Evolutionary conservation across 2,888 invertebrate genomes (phyloP).

Genomic region (Parnassius smintheus): DNA sequence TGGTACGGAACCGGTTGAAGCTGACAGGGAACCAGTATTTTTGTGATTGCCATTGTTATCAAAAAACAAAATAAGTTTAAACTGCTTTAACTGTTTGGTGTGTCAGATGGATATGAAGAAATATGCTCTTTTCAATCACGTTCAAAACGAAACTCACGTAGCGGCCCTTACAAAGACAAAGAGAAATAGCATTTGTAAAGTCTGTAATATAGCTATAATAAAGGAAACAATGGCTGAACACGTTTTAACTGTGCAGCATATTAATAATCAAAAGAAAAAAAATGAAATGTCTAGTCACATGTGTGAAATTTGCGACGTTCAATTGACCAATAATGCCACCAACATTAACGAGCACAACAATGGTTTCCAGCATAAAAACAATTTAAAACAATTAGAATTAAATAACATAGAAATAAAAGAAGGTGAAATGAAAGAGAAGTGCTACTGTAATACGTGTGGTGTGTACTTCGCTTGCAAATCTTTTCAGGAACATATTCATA

Average conservation of each 20-base stretch:
- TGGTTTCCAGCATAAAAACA: conserved; percentile 8
- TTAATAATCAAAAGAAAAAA: neutral
- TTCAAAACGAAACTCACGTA: neutral
- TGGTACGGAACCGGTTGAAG: conserved; percentile 4
- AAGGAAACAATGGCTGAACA: neutral
- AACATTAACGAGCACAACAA: conserved; percentile 2
- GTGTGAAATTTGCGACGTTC: neutral
- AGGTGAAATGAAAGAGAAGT: neutral
- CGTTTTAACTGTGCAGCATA: neutral
- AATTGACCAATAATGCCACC: neutral
- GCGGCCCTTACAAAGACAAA: neutral
- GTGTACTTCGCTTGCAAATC: neutral
- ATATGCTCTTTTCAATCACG: neutral
- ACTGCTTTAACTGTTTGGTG: neutral
- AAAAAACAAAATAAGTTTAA: conserved; percentile 7
- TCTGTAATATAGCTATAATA: neutral
- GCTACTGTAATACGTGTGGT: conserved; percentile 14
- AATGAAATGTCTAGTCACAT: neutral
- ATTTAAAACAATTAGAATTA: neutral
- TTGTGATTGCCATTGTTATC: conserved; percentile 10
- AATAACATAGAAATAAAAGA: neutral
- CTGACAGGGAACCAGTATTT: neutral
- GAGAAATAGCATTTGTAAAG: neutral
- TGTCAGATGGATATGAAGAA: neutral
- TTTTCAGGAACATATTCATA: conserved; percentile 2